Evolutionary conservation across 35 echinoderm and acorn worm genomes (phyloP).

Genomic region (Lytechinus pictus): DNA sequence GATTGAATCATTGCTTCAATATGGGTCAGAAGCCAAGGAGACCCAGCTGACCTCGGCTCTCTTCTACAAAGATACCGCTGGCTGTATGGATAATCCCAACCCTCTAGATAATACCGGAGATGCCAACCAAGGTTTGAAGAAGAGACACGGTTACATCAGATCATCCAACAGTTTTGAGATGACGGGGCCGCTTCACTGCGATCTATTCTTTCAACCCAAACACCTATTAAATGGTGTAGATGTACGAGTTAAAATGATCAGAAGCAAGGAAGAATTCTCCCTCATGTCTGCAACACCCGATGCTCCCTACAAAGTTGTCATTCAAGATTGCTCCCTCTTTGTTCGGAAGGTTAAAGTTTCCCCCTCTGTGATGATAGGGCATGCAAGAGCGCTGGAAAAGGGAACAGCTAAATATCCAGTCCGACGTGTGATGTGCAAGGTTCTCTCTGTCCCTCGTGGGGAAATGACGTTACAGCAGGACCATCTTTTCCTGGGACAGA

Average conservation of each 20-base stretch:
- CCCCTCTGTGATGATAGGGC: slow-evolving; percentile 34
- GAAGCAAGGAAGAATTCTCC: background rate
- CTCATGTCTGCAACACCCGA: slow-evolving; percentile 36
- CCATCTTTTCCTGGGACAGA: slow-evolving; percentile 71
- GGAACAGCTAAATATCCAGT: slow-evolving; percentile 75
- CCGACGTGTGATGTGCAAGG: slow-evolving; percentile 65
- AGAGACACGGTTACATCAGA: background rate
- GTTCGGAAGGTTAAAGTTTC: slow-evolving; percentile 64
- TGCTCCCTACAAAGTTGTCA: slow-evolving; percentile 46
- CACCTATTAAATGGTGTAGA: slow-evolving; percentile 1
- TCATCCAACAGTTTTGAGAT: slow-evolving; percentile 40
- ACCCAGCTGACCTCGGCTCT: slow-evolving; percentile 51
- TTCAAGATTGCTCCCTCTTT: slow-evolving; percentile 57
- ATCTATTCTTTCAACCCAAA: slow-evolving; percentile 6
- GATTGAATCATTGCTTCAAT: slow-evolving; percentile 49
- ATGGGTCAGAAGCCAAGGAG: slow-evolving; percentile 49
- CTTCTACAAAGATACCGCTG: slow-evolving; percentile 65
- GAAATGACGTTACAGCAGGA: slow-evolving; percentile 68
- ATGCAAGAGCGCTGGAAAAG: slow-evolving; percentile 58
- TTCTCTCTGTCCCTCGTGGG: slow-evolving; percentile 67
- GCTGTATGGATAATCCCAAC: background rate
- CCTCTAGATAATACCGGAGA: background rate
- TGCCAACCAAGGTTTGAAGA: slow-evolving; percentile 63
- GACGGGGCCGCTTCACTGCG: slow-evolving; percentile 66
- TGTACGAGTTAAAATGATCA: background rate